Evolutionary conservation across 2,888 invertebrate genomes (phyloP).

Genomic region (Chironomus tentans): DNA sequence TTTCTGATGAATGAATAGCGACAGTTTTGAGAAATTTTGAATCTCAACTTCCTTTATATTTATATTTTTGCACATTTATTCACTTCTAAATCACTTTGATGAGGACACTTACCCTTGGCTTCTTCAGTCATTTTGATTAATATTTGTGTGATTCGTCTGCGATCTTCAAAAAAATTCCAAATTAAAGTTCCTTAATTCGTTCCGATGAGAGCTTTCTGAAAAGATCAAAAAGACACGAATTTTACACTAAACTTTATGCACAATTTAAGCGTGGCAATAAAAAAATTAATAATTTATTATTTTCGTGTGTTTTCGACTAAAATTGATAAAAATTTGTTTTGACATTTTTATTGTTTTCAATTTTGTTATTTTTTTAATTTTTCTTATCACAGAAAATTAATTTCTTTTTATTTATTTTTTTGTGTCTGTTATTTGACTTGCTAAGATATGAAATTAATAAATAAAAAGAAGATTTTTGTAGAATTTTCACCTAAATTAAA

Average conservation of each 20-base stretch:
- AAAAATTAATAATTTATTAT: no score
- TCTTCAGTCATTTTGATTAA: conserved; percentile 22
- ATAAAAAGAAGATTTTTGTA: no score
- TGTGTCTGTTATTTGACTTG: no score
- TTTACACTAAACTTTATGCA: background rate
- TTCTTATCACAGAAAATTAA: no score
- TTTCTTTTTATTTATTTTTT: no score
- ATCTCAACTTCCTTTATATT: background rate
- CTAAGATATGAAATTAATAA: no score
- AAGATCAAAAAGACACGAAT: background rate
- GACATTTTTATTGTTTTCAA: no score
- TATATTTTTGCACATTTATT: no score
- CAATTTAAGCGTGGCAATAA: background rate
- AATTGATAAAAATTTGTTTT: no score
- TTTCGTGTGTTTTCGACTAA: no score
- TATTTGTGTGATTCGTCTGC: background rate
- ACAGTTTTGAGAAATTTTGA: background rate
- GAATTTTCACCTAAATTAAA: no score
- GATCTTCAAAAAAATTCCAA: background rate
- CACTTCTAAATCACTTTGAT: background rate
- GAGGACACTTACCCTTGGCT: conserved; percentile 9
- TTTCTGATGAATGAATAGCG: background rate
- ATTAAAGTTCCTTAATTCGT: background rate
- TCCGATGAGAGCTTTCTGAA: background rate
- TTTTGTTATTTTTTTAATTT: no score